Evolutionary conservation across 2,888 invertebrate genomes (phyloP).

Genomic region (Acrocyrtus sp.): DNA sequence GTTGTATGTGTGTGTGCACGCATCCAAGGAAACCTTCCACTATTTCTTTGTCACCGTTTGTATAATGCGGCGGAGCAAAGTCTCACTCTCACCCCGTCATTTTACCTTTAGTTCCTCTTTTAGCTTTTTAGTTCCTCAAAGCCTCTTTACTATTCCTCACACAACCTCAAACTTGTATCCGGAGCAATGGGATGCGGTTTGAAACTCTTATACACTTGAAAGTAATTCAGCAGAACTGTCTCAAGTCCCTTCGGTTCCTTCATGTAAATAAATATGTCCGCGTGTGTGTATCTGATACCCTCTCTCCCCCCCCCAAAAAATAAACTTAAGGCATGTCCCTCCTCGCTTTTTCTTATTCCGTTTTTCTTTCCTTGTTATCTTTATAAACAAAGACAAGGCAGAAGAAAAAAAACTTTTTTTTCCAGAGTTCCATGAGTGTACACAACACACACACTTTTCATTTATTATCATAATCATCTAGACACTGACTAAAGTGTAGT

Average conservation of each 20-base stretch:
- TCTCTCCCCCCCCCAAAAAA: too few species aligned
- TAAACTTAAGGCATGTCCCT: too few species aligned
- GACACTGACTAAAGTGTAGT: conserved; percentile 12
- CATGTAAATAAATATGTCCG: conserved; percentile 17
- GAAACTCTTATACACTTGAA: conserved; percentile 44
- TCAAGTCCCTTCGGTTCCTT: conserved; percentile 18
- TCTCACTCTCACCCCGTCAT: too few species aligned
- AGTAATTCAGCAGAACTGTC: conserved; percentile 42
- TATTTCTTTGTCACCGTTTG: conserved; percentile 6
- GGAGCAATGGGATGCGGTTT: conserved; percentile 49
- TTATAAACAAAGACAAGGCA: too few species aligned
- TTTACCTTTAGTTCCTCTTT: too few species aligned
- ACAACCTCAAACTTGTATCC: conserved; percentile 46
- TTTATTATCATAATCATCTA: conserved; percentile 31
- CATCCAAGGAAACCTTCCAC: too few species aligned
- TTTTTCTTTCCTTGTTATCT: too few species aligned
- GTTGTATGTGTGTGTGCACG: conserved; percentile 1
- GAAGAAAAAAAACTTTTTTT: too few species aligned
- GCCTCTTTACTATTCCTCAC: conserved; percentile 43
- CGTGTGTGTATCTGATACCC: conserved; percentile 14
- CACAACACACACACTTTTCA: neutral
- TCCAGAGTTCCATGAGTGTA: neutral
- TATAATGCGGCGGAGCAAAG: too few species aligned
- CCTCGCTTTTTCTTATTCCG: too few species aligned
- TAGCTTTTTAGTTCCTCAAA: too few species aligned